A percentile compares a stretch with the other conserved stretches of the same genome.
These are phyloP conservation scores for Proteles cristata DNA, from an alignment of 2,113 vertebrate species.

Conservation along the genomic window DNA sequence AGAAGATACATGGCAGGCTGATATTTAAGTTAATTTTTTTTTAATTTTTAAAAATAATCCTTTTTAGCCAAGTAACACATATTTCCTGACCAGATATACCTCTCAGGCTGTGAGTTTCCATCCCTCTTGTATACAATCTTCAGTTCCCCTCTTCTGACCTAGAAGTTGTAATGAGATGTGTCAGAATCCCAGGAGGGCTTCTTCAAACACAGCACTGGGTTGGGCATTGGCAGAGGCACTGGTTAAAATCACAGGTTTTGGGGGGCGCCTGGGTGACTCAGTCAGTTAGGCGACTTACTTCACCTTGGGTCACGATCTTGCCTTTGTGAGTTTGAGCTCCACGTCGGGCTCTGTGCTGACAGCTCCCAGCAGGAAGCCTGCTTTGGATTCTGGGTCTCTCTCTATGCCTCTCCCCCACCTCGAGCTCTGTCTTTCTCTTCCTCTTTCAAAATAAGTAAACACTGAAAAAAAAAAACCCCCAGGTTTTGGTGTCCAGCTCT, in stretches of 20 bases:
- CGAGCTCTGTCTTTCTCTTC: too few relatives aligned
- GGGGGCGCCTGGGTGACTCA: too few relatives aligned
- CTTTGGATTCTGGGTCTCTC: too few relatives aligned
- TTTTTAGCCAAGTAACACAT: background rate
- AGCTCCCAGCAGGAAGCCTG: too few relatives aligned
- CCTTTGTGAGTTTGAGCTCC: too few relatives aligned
- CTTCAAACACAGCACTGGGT: background rate
- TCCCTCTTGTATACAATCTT: background rate
- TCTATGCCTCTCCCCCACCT: too few relatives aligned
- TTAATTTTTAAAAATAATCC: background rate
- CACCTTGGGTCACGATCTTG: too few relatives aligned
- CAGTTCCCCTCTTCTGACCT: background rate
- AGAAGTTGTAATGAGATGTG: background rate
- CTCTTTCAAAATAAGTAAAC: too few relatives aligned
- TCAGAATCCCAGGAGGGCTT: background rate
- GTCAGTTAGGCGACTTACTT: too few relatives aligned
- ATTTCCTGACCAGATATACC: background rate
- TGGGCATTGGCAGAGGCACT: background rate
- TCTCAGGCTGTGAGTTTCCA: background rate
- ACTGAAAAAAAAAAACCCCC: too few relatives aligned
- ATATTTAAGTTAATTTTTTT: background rate
- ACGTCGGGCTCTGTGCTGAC: too few relatives aligned
- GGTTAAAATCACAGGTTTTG: background rate
- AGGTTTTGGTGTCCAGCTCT: background rate
- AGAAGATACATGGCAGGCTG: background rate